Base-by-base conservation (phyloP, 1,140 invertebrate genomes). In the Aphelenchoides besseyi region DNA sequence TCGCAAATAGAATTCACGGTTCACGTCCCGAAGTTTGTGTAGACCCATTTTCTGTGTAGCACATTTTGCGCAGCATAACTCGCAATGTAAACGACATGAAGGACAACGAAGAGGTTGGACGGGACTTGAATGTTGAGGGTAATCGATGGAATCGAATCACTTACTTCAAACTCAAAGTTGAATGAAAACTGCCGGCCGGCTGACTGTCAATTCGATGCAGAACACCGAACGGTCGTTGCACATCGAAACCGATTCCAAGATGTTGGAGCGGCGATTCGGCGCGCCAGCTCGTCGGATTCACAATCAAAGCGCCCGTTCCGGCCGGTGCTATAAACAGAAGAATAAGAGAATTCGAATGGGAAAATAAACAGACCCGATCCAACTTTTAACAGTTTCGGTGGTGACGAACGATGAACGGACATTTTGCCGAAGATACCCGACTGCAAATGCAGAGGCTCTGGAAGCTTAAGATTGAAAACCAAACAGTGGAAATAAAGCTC, bases 151-250 rank as follows among this genome's bases (percentile, higher is more conserved):
- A 8, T 66, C 32, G 36, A 33, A 16, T 37, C 1, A 66, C 63
- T 66, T 33, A 66, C 63, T 66, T 30, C 16, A 66, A 66, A 33
- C 30, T 29, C 16, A n/a, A 12, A 53, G 30, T 32, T 32, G 63
- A 66, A 26, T 33, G 63, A 33, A n/a, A 66, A 66, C 36, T 18
- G 5, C 5, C 5, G 5, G n/a, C n/a, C 41, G 30, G n/a, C 30
- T 66, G 63, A 32, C 63, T 66, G 36, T 66, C 63, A 53, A 66
- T 35, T 9, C 63, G 63, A 53, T 66, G 63, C 36, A 66, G 36
- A 16, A 66, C 63, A 29, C 63, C 63, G 36, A 33, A 29, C 12
- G 12, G 63, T 41, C 63, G 30, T 12, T 66, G 16, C 32, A 35
- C 16, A n/a, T 66, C 36, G 30, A 66, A 18, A 61, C 18, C 28